Conservation (phyloP, 1,140 invertebrate species). For the Bombus impatiens region DNA sequence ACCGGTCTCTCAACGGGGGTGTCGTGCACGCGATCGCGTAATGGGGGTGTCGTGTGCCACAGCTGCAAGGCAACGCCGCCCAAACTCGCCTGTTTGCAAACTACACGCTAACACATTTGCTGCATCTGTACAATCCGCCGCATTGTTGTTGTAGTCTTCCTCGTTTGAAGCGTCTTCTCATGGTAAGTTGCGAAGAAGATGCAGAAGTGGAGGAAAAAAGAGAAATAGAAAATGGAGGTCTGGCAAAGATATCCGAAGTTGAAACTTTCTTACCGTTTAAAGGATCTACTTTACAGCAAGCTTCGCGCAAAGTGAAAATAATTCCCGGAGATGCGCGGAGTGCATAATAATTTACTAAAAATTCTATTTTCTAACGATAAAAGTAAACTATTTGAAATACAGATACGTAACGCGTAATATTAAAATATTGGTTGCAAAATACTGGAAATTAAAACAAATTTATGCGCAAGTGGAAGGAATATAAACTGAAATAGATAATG, state of each 20-base stretch:
- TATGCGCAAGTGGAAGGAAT: no score
- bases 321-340: not conserved
- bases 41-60: conserved; percentile 45
- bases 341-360: not conserved
- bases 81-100: conserved; percentile 23
- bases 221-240: not conserved
- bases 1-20: conserved; percentile 7
- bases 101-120: conserved; percentile 24
- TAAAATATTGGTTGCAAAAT: no score
- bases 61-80: conserved; percentile 10
- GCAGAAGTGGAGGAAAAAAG: not conserved
- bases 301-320: not conserved
- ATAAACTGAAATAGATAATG: no score
- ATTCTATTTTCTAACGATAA: not conserved
- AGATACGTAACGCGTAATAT: not conserved
- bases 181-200: not conserved
- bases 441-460: no score
- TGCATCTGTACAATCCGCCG: conserved; percentile 25
- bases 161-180: not conserved
- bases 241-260: no score
- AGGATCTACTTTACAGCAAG: not conserved
- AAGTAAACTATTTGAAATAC: not conserved
- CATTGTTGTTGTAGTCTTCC: not conserved
- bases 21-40: conserved; percentile 32
- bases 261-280: not conserved